Evolutionary conservation across 37 sponge, comb jelly and placozoan species (phyloP), one percentile per base, ranked within the genome.

Genomic region (Corticium candelabrum): DNA sequence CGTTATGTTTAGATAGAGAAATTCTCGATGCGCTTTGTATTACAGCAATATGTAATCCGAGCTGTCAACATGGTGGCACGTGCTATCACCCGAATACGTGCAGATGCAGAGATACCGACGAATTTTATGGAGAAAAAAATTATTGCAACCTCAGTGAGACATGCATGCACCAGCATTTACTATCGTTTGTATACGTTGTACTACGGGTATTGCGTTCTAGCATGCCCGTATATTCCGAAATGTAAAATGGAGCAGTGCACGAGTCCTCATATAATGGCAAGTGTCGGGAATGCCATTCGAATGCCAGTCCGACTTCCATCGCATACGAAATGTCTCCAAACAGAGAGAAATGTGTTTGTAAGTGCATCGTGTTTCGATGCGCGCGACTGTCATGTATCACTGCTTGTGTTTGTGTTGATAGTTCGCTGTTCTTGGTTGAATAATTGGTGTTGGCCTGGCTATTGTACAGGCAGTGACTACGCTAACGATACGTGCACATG

Each of bases 381-480:
- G 62, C 21, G n/a, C n/a, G 21, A 21, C 11, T 21, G 62, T 27
- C 11, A 50, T 11, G 62, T 50, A 27, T 27, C 62, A 11, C 15
- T 27, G 62, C 15, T 50, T 50, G 11, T 50, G 62, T 50, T 21
- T 50, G n/a, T n/a, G n/a, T n/a, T 50, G 11, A 27, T 50, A 50
- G 62, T 21, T 50, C 62, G 62, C 21, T 50, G 62, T 50, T 50
- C 62, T 11, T 50, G 62, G 62, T 27, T 27, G 21, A 21, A 21
- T 21, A 50, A 50, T 21, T 50, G 62, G 62, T 50, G 62, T 21
- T 50, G 62, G 62, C 62, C 62, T 50, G 62, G 62, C 62, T 50
- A 50, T 50, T 50, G 62, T 21, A 21, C 62, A 27, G 62, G 62
- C 62, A 50, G 15, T 50, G 62, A 11, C 21, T 27, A 11, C 21